Conservation (phyloP, 2,888 invertebrate species). For the Clunio marinus region DNA sequence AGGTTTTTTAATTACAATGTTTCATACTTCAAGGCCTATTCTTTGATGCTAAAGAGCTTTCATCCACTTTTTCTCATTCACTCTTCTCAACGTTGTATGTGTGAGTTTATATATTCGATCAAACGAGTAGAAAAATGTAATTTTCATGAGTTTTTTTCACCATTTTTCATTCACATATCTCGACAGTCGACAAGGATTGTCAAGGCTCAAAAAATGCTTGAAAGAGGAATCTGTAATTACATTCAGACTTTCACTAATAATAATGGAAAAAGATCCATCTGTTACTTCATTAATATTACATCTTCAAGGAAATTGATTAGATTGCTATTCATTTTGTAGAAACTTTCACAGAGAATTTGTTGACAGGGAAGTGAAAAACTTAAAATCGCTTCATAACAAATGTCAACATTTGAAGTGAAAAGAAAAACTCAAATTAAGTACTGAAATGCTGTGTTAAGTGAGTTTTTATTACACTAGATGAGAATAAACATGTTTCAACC, state of each 20-base stretch:
- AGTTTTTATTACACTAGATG: too few relatives aligned
- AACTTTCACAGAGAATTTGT: not conserved
- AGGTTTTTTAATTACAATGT: conserved; percentile 20
- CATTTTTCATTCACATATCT: not conserved
- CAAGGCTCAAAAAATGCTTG: not conserved
- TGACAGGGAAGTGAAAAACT: not conserved
- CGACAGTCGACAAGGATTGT: too few relatives aligned
- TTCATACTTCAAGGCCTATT: not conserved
- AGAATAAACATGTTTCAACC: too few relatives aligned
- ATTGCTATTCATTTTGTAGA: not conserved
- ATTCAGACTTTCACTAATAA: not conserved
- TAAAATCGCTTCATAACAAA: not conserved
- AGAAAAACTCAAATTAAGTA: not conserved
- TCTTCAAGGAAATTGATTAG: not conserved
- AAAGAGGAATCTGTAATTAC: not conserved
- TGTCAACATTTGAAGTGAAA: not conserved
- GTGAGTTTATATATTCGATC: not conserved
- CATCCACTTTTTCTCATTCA: too few relatives aligned
- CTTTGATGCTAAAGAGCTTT: not conserved
- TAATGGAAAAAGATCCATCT: conserved; percentile 18
- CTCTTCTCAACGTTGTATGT: not conserved
- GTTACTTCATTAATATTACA: conserved; percentile 31
- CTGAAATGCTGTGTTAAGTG: not conserved
- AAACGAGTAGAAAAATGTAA: not conserved
- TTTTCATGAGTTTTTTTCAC: conserved; percentile 3